Percentiles rank a stretch among this genome's conserved stretches.
phyloP scores from a whole-genome alignment of 2,888 invertebrate species.

The Callosobruchus maculatus region DNA sequence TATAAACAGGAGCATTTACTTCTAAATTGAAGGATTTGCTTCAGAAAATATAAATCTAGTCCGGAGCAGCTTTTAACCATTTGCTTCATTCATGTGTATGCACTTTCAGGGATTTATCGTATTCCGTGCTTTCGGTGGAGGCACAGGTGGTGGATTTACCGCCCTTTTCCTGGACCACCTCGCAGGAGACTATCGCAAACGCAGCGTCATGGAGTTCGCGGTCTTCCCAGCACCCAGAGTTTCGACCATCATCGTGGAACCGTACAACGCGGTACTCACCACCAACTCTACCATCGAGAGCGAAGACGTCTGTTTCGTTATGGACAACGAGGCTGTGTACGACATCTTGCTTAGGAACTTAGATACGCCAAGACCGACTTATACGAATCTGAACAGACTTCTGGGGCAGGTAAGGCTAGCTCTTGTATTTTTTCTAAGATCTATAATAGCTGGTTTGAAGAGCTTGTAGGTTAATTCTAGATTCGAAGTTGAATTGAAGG shows the following conservation, averaged over 20 bases:
- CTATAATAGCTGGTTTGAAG: too few relatives aligned
- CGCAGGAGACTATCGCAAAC: slow-evolving; percentile 60
- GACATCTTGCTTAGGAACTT: slow-evolving; percentile 72
- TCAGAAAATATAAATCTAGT: too few relatives aligned
- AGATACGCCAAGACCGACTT: slow-evolving; percentile 74
- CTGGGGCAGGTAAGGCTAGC: slow-evolving; percentile 67
- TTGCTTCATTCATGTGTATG: too few relatives aligned
- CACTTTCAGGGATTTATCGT: slow-evolving; percentile 63
- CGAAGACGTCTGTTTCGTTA: slow-evolving; percentile 67
- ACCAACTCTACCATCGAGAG: slow-evolving; percentile 67
- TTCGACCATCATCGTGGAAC: slow-evolving; percentile 73
- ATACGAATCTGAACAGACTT: slow-evolving; percentile 80
- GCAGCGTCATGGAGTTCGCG: slow-evolving; percentile 62
- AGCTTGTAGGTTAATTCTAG: too few relatives aligned
- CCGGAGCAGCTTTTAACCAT: too few relatives aligned
- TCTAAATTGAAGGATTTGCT: too few relatives aligned
- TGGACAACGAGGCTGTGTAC: slow-evolving; percentile 75
- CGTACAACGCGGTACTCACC: slow-evolving; percentile 70
- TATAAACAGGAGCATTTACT: too few relatives aligned
- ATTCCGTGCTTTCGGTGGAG: slow-evolving; percentile 70
- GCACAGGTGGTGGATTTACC: slow-evolving; percentile 75
- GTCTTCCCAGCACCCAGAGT: slow-evolving; percentile 84
- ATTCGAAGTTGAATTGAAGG: too few relatives aligned
- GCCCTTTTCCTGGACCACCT: slow-evolving; percentile 64
- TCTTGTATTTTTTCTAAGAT: too few relatives aligned